These are phyloP conservation scores for Trichomycterus rosablanca DNA, from an alignment of 2,113 vertebrate species.

Conservation along the genomic window DNA sequence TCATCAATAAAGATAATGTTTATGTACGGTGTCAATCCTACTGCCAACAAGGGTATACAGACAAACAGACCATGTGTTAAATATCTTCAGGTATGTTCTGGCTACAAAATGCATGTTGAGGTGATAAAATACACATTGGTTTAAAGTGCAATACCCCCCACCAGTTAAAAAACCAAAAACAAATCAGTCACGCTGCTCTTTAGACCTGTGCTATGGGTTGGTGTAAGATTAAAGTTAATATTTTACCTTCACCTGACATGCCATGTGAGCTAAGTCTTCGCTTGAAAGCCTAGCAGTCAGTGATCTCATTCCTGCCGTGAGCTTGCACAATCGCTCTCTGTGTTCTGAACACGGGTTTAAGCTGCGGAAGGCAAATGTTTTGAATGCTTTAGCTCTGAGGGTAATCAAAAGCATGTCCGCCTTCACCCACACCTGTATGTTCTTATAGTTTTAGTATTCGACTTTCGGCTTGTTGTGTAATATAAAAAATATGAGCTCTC, in stretches of 20 bases:
- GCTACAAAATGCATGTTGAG: too few species aligned
- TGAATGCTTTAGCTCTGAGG: not conserved
- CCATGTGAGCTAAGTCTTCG: conserved; percentile 29
- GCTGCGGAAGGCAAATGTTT: not conserved
- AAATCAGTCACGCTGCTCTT: conserved; percentile 18
- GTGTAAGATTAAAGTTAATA: conserved; percentile 37
- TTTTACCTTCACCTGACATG: conserved; percentile 36
- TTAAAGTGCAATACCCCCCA: too few species aligned
- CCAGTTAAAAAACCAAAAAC: too few species aligned
- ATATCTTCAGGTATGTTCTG: too few species aligned
- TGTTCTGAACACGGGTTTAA: too few species aligned
- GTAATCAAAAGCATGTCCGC: not conserved
- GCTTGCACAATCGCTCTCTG: not conserved
- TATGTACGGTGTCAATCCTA: too few species aligned
- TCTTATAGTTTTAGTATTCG: not conserved
- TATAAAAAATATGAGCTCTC: too few species aligned
- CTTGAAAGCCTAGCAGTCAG: not conserved
- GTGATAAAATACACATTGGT: too few species aligned
- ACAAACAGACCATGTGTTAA: too few species aligned
- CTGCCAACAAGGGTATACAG: too few species aligned
- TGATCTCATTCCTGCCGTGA: conserved; percentile 31
- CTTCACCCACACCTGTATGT: not conserved
- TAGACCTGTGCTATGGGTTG: conserved; percentile 25
- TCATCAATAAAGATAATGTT: too few species aligned
- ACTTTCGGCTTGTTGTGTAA: too few species aligned